phyloP scores from a whole-genome alignment of 2,113 vertebrate species.

The Aldabrachelys gigantea region DNA sequence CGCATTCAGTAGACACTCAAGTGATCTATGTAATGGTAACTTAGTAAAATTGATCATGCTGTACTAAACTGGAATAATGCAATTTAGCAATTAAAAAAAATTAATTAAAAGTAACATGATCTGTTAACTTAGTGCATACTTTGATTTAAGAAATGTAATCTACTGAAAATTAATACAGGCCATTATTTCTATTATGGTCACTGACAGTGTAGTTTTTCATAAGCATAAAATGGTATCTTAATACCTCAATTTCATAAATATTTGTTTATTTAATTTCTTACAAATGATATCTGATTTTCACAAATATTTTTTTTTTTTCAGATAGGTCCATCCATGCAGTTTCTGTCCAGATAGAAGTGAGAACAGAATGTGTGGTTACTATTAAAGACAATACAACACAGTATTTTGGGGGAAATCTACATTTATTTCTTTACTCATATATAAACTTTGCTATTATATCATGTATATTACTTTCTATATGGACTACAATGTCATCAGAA shows the following conservation, averaged over 20 bases:
- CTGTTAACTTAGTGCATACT: not conserved
- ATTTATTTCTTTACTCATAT: not conserved
- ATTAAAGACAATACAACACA: not conserved
- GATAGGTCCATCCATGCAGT: not conserved
- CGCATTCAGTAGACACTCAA: not conserved
- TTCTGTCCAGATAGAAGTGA: not conserved
- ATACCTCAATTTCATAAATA: not conserved
- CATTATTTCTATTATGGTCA: not conserved
- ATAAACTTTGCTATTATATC: not conserved
- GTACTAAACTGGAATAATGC: slow-evolving; percentile 28
- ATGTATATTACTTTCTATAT: not conserved
- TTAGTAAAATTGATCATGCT: slow-evolving; percentile 29
- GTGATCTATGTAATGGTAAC: not conserved
- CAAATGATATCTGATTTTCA: not conserved
- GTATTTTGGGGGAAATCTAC: not conserved
- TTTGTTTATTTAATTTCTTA: not conserved
- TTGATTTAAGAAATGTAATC: slow-evolving; percentile 9
- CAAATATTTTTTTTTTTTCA: not conserved
- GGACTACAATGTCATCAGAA: not conserved
- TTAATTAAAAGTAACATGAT: not conserved
- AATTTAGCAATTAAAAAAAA: slow-evolving; percentile 13
- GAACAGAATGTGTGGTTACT: not conserved
- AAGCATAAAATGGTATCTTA: not conserved
- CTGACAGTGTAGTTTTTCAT: not conserved
- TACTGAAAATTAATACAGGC: not conserved